Evolutionary conservation across 2,113 vertebrate species (phyloP).

Genomic region (Oriolus oriolus): DNA sequence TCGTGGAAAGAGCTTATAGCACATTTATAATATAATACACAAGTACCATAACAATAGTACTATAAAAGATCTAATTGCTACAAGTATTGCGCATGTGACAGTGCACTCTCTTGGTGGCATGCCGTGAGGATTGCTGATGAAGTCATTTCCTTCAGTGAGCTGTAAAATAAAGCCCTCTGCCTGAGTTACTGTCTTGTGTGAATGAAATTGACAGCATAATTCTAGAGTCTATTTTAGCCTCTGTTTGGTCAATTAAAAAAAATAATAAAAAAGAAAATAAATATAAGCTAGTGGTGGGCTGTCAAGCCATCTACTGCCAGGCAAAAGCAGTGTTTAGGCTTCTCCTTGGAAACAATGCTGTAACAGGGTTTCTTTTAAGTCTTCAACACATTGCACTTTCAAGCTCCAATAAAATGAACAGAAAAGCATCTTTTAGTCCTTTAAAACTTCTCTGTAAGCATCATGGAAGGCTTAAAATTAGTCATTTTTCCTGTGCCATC

Average conservation of each 20-base stretch:
- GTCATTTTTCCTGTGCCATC: neutral
- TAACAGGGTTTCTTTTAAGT: neutral
- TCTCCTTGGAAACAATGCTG: neutral
- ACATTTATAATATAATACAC: neutral
- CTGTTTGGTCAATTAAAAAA: neutral
- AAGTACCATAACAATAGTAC: neutral
- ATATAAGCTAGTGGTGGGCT: neutral
- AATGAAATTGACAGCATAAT: neutral
- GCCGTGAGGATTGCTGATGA: neutral
- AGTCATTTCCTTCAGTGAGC: neutral
- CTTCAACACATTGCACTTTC: neutral
- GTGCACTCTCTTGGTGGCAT: neutral
- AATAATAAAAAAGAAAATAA: neutral
- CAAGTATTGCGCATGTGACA: neutral
- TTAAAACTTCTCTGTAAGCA: neutral
- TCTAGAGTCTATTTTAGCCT: neutral
- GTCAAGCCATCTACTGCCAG: neutral
- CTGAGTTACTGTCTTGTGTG: neutral
- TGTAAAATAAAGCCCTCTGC: neutral
- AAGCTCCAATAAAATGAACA: neutral
- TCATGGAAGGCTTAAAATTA: neutral
- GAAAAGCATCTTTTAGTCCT: neutral
- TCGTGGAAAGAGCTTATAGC: neutral
- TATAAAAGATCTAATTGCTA: neutral
- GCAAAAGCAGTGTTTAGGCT: neutral